These are phyloP conservation scores for Rhagologus leucostigma DNA, from an alignment of 2,113 vertebrate species.

Conservation along the genomic window DNA sequence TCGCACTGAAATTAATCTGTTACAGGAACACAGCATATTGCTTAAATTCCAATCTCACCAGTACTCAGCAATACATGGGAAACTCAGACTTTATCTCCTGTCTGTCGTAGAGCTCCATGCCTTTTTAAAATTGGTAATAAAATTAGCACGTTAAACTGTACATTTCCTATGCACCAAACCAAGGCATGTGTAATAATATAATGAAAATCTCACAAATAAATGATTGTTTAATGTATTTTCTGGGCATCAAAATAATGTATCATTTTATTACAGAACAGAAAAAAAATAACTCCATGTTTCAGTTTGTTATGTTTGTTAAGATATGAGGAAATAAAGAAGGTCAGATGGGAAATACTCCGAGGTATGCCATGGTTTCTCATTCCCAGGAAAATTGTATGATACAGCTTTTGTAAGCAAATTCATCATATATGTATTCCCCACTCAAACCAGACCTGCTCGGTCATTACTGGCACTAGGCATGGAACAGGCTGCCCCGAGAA, in stretches of 20 bases:
- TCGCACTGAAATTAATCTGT: neutral
- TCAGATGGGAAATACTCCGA: neutral
- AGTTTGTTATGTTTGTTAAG: conserved; percentile 8
- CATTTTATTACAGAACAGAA: neutral
- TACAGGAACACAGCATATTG: neutral
- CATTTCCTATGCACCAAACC: neutral
- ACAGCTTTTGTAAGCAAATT: neutral
- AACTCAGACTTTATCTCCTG: neutral
- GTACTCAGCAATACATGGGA: neutral
- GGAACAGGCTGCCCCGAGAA: neutral
- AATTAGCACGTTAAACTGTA: neutral
- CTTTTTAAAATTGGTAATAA: neutral
- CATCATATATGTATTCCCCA: neutral
- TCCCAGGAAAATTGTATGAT: neutral
- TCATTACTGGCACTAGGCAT: neutral
- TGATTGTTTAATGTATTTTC: conserved; percentile 45
- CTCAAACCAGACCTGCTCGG: neutral
- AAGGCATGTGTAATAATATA: neutral
- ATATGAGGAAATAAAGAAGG: neutral
- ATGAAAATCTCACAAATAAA: conserved; percentile 22
- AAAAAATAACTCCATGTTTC: conserved; percentile 4
- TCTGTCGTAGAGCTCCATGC: neutral
- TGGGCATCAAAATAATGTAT: neutral
- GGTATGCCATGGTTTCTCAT: neutral
- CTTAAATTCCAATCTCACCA: neutral